Evolutionary conservation across 2,797 vertebrate species (phyloP).

Genomic region (Pantherophis vulpinus): DNA sequence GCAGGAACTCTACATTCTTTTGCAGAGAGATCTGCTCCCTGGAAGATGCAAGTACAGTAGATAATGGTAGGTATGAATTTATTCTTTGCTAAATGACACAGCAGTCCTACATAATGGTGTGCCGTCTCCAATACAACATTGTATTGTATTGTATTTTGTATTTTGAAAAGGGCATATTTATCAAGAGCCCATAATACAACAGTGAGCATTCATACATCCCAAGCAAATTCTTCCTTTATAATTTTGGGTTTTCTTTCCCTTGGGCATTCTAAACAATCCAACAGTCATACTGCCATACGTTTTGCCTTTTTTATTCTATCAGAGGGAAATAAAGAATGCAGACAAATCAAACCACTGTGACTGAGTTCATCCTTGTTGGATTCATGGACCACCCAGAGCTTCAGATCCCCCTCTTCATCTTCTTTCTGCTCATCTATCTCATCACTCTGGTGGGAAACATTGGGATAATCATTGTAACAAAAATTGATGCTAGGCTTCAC

Average conservation of each 20-base stretch:
- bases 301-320: neutral
- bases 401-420: neutral
- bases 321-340: neutral
- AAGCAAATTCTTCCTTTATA: neutral
- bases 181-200: neutral
- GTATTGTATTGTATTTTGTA: neutral
- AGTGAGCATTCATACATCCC: neutral
- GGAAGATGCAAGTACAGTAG: neutral
- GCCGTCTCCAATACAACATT: neutral
- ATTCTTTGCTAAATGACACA: neutral
- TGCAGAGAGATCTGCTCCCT: neutral
- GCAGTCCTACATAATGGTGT: neutral
- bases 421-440: neutral
- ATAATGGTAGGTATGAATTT: neutral
- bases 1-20: neutral
- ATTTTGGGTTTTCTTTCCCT: neutral
- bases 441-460: neutral
- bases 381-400: neutral
- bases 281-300: neutral
- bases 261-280: neutral
- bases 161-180: neutral
- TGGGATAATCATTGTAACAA: neutral
- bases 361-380: neutral
- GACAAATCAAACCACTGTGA: neutral
- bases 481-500: neutral